Percentiles rank a stretch among this genome's conserved stretches.
phyloP scores from a whole-genome alignment of 2,797 vertebrate species.

The Hozukius guyotensis region DNA sequence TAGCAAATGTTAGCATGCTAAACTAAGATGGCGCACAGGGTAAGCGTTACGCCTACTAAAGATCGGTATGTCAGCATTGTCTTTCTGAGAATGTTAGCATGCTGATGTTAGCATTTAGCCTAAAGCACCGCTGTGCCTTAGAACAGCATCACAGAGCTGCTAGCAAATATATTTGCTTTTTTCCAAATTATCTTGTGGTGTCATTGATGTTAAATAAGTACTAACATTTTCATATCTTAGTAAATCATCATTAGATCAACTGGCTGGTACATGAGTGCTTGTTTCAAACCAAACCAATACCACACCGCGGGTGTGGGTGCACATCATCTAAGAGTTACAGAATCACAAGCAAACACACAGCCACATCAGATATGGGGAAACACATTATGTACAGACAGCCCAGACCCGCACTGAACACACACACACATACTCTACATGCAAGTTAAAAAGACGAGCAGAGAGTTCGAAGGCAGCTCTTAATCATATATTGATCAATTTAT shows the following conservation, averaged over 20 bases:
- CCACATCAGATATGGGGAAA: not conserved
- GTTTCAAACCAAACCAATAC: not conserved
- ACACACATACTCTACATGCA: not conserved
- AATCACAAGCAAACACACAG: not conserved
- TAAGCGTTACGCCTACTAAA: not conserved
- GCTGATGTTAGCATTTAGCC: not conserved
- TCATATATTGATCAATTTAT: slow-evolving; percentile 85
- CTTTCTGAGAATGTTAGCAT: not conserved
- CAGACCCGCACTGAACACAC: not conserved
- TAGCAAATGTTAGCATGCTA: not conserved
- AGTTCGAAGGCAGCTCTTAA: slow-evolving; percentile 62
- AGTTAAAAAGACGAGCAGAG: slow-evolving; percentile 52
- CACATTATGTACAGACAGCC: not conserved
- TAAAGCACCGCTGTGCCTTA: not conserved
- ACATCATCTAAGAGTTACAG: not conserved
- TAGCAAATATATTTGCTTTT: not conserved
- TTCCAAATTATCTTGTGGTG: not conserved
- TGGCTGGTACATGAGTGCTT: not conserved
- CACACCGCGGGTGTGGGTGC: not conserved
- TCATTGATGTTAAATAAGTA: no score
- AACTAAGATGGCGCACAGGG: not conserved
- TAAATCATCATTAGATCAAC: not conserved
- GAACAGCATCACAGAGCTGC: not conserved
- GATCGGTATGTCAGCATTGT: not conserved
- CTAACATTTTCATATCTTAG: no score